Evolutionary conservation across 2,797 vertebrate species (phyloP).

Genomic region (Atherinosoma microstoma): DNA sequence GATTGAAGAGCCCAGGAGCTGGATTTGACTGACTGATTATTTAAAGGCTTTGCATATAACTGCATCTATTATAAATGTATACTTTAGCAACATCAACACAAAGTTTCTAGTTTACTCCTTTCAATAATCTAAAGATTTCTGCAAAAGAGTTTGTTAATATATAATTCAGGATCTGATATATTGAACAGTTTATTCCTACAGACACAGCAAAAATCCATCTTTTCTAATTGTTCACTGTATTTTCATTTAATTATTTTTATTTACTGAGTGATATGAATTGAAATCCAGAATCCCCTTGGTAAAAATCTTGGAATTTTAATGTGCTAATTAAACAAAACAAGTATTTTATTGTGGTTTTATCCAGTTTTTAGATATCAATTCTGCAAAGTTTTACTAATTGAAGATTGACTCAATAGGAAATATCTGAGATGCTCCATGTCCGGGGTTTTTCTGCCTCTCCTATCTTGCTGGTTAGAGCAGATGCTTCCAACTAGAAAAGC

Average conservation of each 20-base stretch:
- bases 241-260: too few species aligned
- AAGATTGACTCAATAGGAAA: background rate
- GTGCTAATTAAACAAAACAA: background rate
- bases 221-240: too few species aligned
- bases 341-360: background rate
- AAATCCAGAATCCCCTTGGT: background rate
- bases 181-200: background rate
- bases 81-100: background rate
- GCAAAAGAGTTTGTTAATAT: background rate
- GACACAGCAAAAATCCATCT: background rate
- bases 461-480: background rate
- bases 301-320: background rate
- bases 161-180: background rate
- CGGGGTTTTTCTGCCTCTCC: background rate
- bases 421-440: background rate
- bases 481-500: background rate
- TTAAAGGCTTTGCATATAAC: slow-evolving; percentile 20
- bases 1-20: slow-evolving; percentile 20
- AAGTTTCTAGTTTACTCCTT: background rate
- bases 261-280: too few species aligned
- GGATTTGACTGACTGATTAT: slow-evolving; percentile 16
- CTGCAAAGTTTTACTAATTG: background rate
- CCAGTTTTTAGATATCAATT: background rate
- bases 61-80: background rate
- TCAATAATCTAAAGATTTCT: background rate